Percentiles rank a stretch among this genome's conserved stretches.
These are phyloP conservation scores for Atta texana DNA, from an alignment of 1,140 invertebrate species.

Conservation along the genomic window DNA sequence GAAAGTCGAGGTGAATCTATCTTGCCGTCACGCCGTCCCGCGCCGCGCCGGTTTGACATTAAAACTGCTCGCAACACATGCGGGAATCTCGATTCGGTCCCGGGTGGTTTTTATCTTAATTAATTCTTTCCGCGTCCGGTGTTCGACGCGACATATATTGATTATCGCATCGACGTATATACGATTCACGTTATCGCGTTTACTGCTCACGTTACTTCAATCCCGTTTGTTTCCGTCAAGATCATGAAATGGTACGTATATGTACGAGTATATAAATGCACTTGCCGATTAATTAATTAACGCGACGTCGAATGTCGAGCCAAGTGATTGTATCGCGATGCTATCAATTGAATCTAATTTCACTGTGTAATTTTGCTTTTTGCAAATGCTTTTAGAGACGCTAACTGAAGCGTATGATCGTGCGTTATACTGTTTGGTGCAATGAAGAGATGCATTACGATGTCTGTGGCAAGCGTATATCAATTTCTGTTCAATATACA, in stretches of 20 bases:
- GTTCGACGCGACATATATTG: not conserved
- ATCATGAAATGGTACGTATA: constrained; percentile 61
- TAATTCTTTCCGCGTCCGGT: not conserved
- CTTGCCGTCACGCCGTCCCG: not conserved
- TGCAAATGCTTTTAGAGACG: not conserved
- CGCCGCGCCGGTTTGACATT: not conserved
- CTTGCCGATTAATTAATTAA: not conserved
- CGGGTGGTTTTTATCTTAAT: not conserved
- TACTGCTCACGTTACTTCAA: not conserved
- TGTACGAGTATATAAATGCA: not conserved
- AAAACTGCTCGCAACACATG: not conserved
- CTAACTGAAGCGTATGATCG: not conserved
- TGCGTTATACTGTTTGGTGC: not conserved
- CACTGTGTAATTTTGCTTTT: not conserved
- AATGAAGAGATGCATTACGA: not conserved
- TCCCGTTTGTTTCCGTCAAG: not conserved
- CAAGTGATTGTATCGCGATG: not conserved
- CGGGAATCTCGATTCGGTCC: not conserved
- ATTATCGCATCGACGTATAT: not conserved
- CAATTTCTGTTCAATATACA: not conserved
- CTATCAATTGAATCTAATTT: not conserved
- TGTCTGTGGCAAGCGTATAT: not conserved
- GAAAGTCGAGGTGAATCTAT: constrained; percentile 26
- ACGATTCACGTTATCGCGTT: not conserved
- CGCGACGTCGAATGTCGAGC: not conserved